A percentile compares a stretch with the other conserved stretches of the same genome.
Evolutionary conservation across 2,888 invertebrate species (phyloP).

Genomic region (Synanthedon andrenaeformis): DNA sequence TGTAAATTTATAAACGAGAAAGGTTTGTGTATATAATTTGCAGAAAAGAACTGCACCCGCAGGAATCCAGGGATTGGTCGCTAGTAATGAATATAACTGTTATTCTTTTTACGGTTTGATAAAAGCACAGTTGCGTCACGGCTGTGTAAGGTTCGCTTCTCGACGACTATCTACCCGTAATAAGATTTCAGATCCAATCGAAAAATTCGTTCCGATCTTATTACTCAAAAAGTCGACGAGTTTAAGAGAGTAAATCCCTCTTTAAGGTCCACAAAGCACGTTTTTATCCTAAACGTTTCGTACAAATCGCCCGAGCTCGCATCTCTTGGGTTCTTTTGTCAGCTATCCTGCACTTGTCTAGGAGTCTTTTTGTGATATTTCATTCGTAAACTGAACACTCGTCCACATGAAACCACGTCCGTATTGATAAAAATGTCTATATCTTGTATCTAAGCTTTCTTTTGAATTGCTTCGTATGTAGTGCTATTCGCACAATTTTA

Average conservation of each 20-base stretch:
- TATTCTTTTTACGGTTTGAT: too few species aligned
- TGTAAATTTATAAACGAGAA: too few species aligned
- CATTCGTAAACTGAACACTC: constrained; percentile 21
- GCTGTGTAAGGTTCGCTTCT: neutral
- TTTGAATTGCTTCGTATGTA: too few species aligned
- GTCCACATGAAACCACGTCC: neutral
- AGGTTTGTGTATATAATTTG: too few species aligned
- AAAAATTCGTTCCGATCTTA: neutral
- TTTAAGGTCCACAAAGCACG: constrained; percentile 34
- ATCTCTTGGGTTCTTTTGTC: constrained; percentile 40
- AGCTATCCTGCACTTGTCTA: constrained; percentile 33
- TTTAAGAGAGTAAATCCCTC: constrained; percentile 33
- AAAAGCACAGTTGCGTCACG: neutral
- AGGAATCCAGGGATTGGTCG: too few species aligned
- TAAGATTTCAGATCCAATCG: neutral
- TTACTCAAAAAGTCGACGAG: constrained; percentile 18
- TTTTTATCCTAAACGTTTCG: constrained; percentile 39
- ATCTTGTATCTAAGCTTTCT: too few species aligned
- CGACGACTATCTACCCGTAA: neutral
- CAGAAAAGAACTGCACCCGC: too few species aligned
- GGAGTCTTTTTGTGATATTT: constrained; percentile 29
- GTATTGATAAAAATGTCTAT: neutral
- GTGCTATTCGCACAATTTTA: too few species aligned
- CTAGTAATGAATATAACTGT: too few species aligned
- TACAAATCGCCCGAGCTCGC: constrained; percentile 35